Evolutionary conservation across 2,113 vertebrate genomes (phyloP).

Genomic region (Silurus asotus): DNA sequence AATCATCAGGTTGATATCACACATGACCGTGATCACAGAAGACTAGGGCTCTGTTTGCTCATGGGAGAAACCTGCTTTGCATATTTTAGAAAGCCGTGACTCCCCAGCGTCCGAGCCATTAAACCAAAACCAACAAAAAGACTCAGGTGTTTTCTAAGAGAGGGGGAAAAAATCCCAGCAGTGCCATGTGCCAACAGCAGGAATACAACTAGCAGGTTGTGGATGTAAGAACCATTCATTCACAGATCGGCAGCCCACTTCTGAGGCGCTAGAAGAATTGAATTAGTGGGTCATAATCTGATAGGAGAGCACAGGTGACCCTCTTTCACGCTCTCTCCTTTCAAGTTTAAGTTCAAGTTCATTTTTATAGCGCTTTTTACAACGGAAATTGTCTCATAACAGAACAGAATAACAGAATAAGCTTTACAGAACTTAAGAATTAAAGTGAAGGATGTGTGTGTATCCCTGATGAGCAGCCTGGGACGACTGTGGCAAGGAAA

Average conservation of each 20-base stretch:
- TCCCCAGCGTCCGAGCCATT: not conserved
- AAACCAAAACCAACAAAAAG: not conserved
- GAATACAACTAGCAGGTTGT: not conserved
- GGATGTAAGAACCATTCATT: not conserved
- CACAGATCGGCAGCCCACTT: not conserved
- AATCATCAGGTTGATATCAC: conserved; percentile 47
- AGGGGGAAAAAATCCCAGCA: not conserved
- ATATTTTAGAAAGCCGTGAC: not conserved
- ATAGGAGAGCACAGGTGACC: not conserved
- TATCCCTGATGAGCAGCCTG: too few species aligned
- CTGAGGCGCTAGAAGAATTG: not conserved
- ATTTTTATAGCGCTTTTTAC: too few species aligned
- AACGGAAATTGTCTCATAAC: too few species aligned
- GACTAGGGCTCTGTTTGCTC: not conserved
- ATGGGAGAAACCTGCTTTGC: not conserved
- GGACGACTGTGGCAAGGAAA: too few species aligned
- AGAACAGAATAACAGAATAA: too few species aligned
- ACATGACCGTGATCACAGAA: conserved; percentile 23
- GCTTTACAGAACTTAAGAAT: too few species aligned
- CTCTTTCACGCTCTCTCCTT: not conserved
- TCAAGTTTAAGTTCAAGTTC: too few species aligned
- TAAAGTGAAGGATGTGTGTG: too few species aligned
- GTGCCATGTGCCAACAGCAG: not conserved
- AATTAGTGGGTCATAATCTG: not conserved
- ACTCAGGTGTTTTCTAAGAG: not conserved